Conservation (phyloP, 2,888 invertebrate genomes). For the Orchesellides sinensis region DNA sequence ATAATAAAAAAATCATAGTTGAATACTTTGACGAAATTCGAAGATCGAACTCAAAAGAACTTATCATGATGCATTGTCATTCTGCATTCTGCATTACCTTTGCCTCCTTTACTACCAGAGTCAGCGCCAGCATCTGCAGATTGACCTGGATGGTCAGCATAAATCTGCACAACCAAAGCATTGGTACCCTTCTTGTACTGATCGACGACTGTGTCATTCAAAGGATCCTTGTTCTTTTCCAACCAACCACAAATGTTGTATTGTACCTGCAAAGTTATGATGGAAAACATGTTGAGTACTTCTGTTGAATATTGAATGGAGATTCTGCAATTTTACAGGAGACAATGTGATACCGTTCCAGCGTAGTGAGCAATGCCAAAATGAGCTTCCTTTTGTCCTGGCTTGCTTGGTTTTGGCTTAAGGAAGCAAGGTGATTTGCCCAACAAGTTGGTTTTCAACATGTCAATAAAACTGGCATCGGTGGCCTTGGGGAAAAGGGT, state of each 20-base stretch:
- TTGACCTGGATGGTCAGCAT: constrained; percentile 76
- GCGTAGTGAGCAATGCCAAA: constrained; percentile 69
- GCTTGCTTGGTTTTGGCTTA: constrained; percentile 68
- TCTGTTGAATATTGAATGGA: too few species aligned
- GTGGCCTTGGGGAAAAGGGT: constrained; percentile 83
- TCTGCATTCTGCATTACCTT: constrained; percentile 35
- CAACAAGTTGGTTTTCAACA: constrained; percentile 67
- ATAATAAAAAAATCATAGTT: neutral
- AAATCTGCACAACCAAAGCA: constrained; percentile 76
- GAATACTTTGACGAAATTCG: too few species aligned
- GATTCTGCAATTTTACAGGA: too few species aligned
- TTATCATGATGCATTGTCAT: neutral
- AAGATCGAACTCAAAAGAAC: too few species aligned
- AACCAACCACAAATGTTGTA: constrained; percentile 75
- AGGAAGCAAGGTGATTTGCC: constrained; percentile 67
- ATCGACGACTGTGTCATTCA: constrained; percentile 80
- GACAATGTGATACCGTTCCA: constrained; percentile 68
- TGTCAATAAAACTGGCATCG: constrained; percentile 64
- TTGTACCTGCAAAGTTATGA: too few species aligned
- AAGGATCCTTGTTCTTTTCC: constrained; percentile 82
- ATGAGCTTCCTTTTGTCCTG: constrained; percentile 66
- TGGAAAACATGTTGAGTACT: too few species aligned
- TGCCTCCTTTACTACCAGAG: constrained; percentile 43
- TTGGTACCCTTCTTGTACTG: constrained; percentile 77
- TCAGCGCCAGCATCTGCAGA: constrained; percentile 45